These are phyloP conservation scores for Gadus macrocephalus DNA, from an alignment of 2,113 vertebrate species.

Conservation along the genomic window DNA sequence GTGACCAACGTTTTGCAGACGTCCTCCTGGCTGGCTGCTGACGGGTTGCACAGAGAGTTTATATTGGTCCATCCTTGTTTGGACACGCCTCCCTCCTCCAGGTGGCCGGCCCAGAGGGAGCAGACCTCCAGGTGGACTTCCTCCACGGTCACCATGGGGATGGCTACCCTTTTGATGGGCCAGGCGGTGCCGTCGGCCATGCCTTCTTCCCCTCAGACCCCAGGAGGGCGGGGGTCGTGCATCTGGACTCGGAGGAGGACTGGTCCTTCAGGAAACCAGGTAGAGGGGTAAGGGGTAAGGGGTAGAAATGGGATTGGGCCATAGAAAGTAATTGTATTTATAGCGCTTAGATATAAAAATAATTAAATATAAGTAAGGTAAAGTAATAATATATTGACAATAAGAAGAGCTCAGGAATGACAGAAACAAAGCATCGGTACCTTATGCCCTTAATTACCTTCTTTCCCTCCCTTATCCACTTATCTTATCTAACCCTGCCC, in stretches of 20 bases:
- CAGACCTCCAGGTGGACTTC: slow-evolving; percentile 64
- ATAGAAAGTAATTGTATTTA: no score
- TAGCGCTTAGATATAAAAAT: no score
- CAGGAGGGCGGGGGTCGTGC: slow-evolving; percentile 57
- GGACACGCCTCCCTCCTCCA: slow-evolving; percentile 18
- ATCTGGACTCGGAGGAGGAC: slow-evolving; percentile 65
- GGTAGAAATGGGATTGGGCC: no score
- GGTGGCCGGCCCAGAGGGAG: slow-evolving; percentile 54
- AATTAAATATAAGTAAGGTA: no score
- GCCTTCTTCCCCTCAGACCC: slow-evolving; percentile 69
- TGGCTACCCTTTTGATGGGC: slow-evolving; percentile 64
- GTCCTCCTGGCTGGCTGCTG: no score
- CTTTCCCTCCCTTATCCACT: neutral
- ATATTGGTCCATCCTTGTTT: neutral
- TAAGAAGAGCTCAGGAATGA: no score
- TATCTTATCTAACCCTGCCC: neutral
- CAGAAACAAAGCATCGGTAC: no score
- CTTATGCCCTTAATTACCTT: neutral
- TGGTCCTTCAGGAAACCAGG: slow-evolving; percentile 70
- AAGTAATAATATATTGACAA: no score
- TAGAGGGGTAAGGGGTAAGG: slow-evolving; percentile 11
- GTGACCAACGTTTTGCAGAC: no score
- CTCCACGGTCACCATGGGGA: slow-evolving; percentile 62
- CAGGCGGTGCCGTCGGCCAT: slow-evolving; percentile 63
- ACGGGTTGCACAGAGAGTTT: neutral